Base-by-base conservation (phyloP, 2,113 vertebrate species). In the Ramphastos sulfuratus region DNA sequence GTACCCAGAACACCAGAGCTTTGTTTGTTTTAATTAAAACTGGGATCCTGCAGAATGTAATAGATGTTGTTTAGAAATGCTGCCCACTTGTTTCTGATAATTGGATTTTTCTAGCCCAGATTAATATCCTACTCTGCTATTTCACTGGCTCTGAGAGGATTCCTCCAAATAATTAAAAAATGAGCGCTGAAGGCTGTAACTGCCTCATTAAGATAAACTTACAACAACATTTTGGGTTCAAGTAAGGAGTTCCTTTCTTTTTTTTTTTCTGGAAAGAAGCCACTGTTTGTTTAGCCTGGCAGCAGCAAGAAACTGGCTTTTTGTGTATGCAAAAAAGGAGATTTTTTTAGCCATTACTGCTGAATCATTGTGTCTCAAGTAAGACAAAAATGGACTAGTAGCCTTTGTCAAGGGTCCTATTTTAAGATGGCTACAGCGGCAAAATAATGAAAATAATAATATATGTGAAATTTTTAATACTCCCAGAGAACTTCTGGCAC, bases 21-120 rank as follows among this genome's bases (percentile, higher is more conserved):
- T 96, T 96, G 92, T 96, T 94, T 95, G 80, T 86, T 95, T 93
- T 95, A 96, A 96, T 96, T 96, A 93, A 96, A 96, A 91, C 79
- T 75, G 66, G 64, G 85, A 94, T 95, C 72, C 67, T 44, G 44
- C 60, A 91, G 92, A 94, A 94, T 91, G 92, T 78, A 71, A 93
- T 93, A 54, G 85, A 89, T 82, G 85, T 82, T 94, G 91, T 87
- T 94, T 63, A 83, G 91, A 93, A 85, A 92, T 91, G 93, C 89
- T 85, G 75, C 37, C 52, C 4, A 0, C 67, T 94, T 94, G 94
- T 92, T 93, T 83, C 69, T 64, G 87, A 39, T 96, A 95, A 96
- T 96, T 96, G 92, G 92, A 95, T 96, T 96, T 96, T 96, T 93
- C 93, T 85, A 96, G 91, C 94, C 95, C 93, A 96, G 91, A 96